Conservation (phyloP, 2,797 vertebrate genomes). For the Lepus townsendii region DNA sequence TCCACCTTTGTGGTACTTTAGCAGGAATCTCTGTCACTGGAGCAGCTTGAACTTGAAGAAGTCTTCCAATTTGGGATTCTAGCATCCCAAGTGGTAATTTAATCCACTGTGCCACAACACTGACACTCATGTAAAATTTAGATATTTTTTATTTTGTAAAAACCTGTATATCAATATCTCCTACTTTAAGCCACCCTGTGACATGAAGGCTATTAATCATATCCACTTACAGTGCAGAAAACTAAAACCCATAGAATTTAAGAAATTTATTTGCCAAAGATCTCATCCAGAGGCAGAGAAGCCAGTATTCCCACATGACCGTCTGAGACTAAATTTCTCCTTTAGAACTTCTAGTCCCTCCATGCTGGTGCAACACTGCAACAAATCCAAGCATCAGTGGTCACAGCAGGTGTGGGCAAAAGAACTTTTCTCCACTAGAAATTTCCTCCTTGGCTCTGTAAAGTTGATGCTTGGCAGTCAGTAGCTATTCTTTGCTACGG, state of each 20-base stretch:
- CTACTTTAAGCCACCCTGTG: background rate
- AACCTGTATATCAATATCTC: background rate
- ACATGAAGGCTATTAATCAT: background rate
- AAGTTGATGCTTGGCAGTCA: constrained; percentile 72
- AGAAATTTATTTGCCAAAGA: background rate
- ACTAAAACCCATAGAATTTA: background rate
- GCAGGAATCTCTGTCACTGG: no score
- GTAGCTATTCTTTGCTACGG: constrained; percentile 76
- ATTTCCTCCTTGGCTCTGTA: constrained; percentile 43
- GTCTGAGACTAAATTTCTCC: background rate
- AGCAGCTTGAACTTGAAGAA: no score
- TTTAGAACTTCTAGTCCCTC: background rate
- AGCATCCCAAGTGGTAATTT: no score
- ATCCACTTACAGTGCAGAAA: background rate
- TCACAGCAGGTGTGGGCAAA: constrained; percentile 46
- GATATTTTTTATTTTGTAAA: constrained; percentile 15
- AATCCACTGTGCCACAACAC: no score
- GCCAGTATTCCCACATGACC: background rate
- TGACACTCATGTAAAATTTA: no score
- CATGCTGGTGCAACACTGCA: background rate
- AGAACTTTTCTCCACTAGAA: constrained; percentile 50
- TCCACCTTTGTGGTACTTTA: no score
- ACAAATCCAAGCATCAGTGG: background rate
- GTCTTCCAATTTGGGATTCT: no score
- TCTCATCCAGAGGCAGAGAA: constrained; percentile 16